Base-by-base conservation (phyloP, 2,797 vertebrate species). In the Vipera ursinii region DNA sequence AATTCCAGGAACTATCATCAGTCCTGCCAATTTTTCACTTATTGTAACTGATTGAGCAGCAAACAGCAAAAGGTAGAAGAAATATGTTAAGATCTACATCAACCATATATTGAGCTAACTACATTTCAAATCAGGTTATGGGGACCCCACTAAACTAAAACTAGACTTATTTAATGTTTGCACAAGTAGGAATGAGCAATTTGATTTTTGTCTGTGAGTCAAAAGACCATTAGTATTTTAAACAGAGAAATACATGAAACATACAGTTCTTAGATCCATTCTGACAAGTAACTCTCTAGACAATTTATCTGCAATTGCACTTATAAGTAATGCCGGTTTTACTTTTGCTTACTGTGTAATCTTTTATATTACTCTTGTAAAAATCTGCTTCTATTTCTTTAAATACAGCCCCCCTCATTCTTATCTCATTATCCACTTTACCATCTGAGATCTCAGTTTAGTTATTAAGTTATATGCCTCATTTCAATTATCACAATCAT, bases 401-500 rank as follows among this genome's bases (percentile, higher is more conserved):
- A n/a, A 53, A 63, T 63, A 14, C 51, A 48, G 14, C 59, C 9
- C 89, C 38, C 73, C 26, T 48, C 32, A 28, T 69, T 92, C 61
- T 87, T 73, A 92, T 38, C 89, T 90, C 61, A 26, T 73, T 73
- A 53, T 73, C 28, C 55, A 88, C 63, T 90, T 69, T 51, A 90
- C 48, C 38, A 60, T 90, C 38, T 51, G 53, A 69, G 57, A 86
- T 87, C 78, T 48, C 38, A 69, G 87, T 82, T 92, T 60, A 65
- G 55, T 87, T 90, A 90, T 90, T 87, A 57, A 90, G 7, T 57
- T 69, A 92, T 5, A 59, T 44, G 86, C 12, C 61, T 89, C 56
- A 89, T 82, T 87, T 73, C 60, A 59, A 59, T 92, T 89, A 82
- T 89, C 38, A 82, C 53, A 85, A 73, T 89, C n/a, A 89, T 89